A percentile compares a stretch with the other conserved stretches of the same genome.
phyloP scores from a whole-genome alignment of 2,113 vertebrate species.

The Deroptyus accipitrinus region DNA sequence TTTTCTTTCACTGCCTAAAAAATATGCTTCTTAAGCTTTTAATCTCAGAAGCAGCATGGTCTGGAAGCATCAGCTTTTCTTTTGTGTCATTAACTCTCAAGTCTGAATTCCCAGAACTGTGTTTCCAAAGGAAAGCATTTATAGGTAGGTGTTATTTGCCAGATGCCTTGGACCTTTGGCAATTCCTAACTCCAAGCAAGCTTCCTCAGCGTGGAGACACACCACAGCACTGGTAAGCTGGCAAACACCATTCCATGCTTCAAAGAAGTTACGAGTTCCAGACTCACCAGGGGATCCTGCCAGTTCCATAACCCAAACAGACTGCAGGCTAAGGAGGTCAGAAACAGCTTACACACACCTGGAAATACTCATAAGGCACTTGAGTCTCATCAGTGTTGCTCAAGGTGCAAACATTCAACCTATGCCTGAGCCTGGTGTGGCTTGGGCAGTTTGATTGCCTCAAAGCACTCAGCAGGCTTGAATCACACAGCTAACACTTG shows the following conservation, averaged over 20 bases:
- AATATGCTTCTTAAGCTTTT: not conserved
- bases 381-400: not conserved
- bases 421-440: not conserved
- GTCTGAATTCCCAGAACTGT: not conserved
- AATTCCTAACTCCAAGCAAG: not conserved
- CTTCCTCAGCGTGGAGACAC: accelerated
- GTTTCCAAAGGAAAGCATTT: not conserved
- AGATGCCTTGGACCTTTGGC: not conserved
- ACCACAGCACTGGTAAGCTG: not conserved
- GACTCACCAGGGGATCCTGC: not conserved
- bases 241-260: not conserved
- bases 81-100: not conserved
- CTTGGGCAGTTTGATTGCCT: not conserved
- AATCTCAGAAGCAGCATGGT: not conserved
- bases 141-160: not conserved
- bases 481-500: accelerated
- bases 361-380: not conserved
- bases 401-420: not conserved
- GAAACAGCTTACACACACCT: not conserved
- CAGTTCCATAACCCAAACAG: not conserved
- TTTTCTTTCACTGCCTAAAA: not conserved
- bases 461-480: not conserved
- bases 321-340: not conserved
- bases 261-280: not conserved
- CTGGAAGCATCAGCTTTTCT: not conserved